A percentile compares a stretch with the other conserved stretches of the same genome.
Conservation (phyloP, 2,888 invertebrate genomes). For the Tetanocera ferruginea region DNA sequence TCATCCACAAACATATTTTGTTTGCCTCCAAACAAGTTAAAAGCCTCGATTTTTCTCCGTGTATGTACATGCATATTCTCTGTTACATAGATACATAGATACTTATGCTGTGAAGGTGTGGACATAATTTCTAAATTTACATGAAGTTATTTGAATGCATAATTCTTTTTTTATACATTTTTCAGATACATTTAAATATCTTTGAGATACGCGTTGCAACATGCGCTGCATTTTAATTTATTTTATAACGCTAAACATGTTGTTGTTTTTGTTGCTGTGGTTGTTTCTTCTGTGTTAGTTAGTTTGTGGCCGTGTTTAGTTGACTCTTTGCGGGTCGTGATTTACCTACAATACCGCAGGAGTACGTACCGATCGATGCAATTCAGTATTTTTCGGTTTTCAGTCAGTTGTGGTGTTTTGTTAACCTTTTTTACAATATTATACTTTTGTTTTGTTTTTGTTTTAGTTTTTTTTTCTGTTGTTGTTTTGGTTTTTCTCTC, state of each 20-base stretch:
- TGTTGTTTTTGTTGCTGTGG: background rate
- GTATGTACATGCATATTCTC: too few species aligned
- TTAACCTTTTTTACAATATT: background rate
- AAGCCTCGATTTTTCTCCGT: too few species aligned
- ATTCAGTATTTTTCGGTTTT: constrained; percentile 4
- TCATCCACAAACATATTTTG: too few species aligned
- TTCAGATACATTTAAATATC: constrained; percentile 15
- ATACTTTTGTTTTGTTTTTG: background rate
- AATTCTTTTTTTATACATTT: background rate
- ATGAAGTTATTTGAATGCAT: constrained; percentile 19
- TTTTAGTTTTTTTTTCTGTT: background rate
- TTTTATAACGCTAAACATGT: background rate
- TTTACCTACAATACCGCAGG: background rate
- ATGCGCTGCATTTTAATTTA: constrained; percentile 15
- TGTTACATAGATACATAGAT: too few species aligned
- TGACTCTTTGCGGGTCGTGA: constrained; percentile 1
- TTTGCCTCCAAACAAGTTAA: too few species aligned
- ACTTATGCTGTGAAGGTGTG: background rate
- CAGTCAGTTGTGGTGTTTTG: background rate
- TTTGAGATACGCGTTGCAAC: constrained; percentile 29
- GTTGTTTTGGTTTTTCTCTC: background rate
- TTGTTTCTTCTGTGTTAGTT: background rate
- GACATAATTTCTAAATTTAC: constrained; percentile 27
- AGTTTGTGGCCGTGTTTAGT: background rate
- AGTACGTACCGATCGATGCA: background rate